Evolutionary conservation across 2,797 vertebrate species (phyloP).

Genomic region (Notolabrus celidotus): DNA sequence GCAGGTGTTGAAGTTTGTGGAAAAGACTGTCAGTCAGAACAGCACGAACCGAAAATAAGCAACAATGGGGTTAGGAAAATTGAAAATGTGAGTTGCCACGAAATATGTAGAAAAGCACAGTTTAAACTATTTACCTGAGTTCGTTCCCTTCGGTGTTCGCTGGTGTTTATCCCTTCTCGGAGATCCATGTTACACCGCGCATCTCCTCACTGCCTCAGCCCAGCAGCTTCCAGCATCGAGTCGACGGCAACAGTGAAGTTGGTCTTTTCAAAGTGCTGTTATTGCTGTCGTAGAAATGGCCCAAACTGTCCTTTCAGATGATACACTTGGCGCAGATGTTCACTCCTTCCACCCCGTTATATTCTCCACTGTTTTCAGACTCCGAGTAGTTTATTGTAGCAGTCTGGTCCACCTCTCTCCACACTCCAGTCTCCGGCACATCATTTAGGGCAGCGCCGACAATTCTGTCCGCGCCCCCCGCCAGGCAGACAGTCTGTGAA

Average conservation of each 20-base stretch:
- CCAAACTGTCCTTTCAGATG: conserved; percentile 15
- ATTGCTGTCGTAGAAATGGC: conserved; percentile 33
- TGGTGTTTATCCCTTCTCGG: conserved; percentile 64
- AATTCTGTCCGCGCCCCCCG: conserved; percentile 10
- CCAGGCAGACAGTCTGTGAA: neutral
- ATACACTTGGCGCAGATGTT: neutral
- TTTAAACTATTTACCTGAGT: conserved; percentile 59
- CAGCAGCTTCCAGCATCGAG: conserved; percentile 35
- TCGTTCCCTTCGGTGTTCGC: conserved; percentile 37
- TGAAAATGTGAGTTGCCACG: neutral
- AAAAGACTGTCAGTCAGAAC: neutral
- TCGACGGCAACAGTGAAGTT: conserved; percentile 56
- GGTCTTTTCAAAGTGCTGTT: conserved; percentile 40
- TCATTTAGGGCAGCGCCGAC: neutral
- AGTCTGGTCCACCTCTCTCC: conserved; percentile 2
- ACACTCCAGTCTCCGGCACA: conserved; percentile 4
- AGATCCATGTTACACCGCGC: conserved; percentile 77
- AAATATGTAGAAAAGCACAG: neutral
- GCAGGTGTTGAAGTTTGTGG: conserved; percentile 39
- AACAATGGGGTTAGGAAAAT: neutral
- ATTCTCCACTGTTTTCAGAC: neutral
- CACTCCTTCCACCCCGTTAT: neutral
- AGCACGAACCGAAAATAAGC: neutral
- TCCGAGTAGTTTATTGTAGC: neutral
- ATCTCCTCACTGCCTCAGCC: conserved; percentile 54